Percentiles rank a stretch among this genome's conserved stretches.
These are phyloP conservation scores for Plutomurus gul DNA, from an alignment of 1,140 invertebrate genomes.

Conservation along the genomic window DNA sequence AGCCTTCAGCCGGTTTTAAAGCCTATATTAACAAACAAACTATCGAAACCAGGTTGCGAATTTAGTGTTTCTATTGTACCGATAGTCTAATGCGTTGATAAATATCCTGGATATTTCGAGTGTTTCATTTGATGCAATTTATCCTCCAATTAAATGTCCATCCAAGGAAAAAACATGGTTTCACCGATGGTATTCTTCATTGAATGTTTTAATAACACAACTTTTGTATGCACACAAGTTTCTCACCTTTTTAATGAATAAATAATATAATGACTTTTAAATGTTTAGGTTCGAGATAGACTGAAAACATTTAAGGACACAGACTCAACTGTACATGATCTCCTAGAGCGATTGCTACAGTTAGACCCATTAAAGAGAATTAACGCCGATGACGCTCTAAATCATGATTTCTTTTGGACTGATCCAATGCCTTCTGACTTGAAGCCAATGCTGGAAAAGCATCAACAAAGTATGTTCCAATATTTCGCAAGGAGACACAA, in stretches of 20 bases:
- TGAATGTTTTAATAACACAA: not conserved
- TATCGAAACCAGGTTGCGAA: too few species aligned
- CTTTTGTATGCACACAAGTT: not conserved
- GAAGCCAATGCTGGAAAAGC: not conserved
- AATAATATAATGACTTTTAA: not conserved
- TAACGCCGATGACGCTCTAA: slow-evolving; percentile 35
- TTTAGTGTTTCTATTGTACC: too few species aligned
- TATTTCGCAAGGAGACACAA: not conserved
- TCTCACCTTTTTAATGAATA: not conserved
- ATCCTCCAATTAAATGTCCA: too few species aligned
- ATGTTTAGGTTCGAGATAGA: not conserved
- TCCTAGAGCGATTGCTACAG: not conserved
- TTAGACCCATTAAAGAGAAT: slow-evolving; percentile 1
- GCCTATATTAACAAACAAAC: too few species aligned
- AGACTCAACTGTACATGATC: not conserved
- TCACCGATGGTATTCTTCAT: too few species aligned
- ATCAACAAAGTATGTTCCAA: not conserved
- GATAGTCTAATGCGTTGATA: too few species aligned
- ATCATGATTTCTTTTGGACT: slow-evolving; percentile 63
- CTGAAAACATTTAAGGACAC: not conserved
- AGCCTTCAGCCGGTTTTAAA: too few species aligned
- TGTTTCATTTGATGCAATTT: too few species aligned
- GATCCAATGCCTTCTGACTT: slow-evolving; percentile 58
- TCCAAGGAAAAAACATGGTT: too few species aligned
- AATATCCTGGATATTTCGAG: too few species aligned